Evolutionary conservation across 35 echinoderm and acorn worm species (phyloP).

Genomic region (Chiridota heheva): DNA sequence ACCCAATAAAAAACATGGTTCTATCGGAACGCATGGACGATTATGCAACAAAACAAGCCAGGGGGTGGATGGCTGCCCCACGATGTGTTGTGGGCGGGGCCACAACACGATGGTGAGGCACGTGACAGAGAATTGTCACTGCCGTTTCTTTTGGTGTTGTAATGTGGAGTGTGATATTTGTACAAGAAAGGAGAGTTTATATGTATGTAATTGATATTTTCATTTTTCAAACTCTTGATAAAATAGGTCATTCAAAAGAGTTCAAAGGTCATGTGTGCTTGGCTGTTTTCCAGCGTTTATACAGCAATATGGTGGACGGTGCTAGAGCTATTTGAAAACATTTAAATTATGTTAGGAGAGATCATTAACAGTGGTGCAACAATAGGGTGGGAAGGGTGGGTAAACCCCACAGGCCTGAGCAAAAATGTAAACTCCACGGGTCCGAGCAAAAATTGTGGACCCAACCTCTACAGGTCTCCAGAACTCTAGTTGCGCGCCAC

Average conservation of each 20-base stretch:
- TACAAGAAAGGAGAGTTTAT: conserved; percentile 55
- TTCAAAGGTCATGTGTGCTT: too few relatives aligned
- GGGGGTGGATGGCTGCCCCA: conserved; percentile 60
- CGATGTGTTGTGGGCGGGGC: conserved; percentile 92
- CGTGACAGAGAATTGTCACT: conserved; percentile 83
- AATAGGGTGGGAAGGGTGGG: too few relatives aligned
- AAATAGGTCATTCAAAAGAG: background rate
- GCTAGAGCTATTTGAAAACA: too few relatives aligned
- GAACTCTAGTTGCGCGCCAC: too few relatives aligned
- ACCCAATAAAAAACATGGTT: conserved; percentile 73
- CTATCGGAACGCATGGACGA: conserved; percentile 81
- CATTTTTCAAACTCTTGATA: background rate
- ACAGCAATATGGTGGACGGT: too few relatives aligned
- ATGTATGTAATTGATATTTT: conserved; percentile 80
- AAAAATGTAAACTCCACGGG: too few relatives aligned
- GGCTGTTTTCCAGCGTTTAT: too few relatives aligned
- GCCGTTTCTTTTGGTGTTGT: conserved; percentile 96
- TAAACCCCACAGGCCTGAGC: too few relatives aligned
- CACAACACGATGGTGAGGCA: conserved; percentile 86
- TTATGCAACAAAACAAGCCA: conserved; percentile 90
- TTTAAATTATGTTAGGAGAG: too few relatives aligned
- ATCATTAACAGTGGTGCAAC: too few relatives aligned
- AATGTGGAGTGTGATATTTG: conserved; percentile 94
- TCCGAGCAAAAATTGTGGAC: too few relatives aligned
- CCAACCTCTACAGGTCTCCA: too few relatives aligned